Conservation (phyloP, 2,113 vertebrate species). For the Pimephales promelas region DNA sequence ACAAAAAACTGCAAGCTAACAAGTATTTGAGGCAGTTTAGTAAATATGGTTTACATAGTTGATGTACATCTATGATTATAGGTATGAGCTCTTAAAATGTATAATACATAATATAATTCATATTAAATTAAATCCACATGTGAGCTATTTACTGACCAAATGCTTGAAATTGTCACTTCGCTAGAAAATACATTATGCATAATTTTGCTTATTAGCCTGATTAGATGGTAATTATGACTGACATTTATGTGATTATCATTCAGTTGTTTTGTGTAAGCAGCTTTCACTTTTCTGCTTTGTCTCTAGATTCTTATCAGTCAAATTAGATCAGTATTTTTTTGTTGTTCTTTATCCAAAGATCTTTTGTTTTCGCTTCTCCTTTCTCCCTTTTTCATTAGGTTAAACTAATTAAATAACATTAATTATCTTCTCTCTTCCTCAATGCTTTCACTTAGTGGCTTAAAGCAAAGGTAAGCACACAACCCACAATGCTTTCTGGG, state of each 20-base stretch:
- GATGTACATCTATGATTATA: background rate
- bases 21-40: background rate
- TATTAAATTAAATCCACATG: background rate
- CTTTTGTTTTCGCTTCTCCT: constrained; percentile 25
- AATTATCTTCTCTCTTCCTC: constrained; percentile 62
- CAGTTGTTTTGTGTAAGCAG: background rate
- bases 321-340: background rate
- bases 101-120: background rate
- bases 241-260: constrained; percentile 36
- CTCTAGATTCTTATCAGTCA: constrained; percentile 17
- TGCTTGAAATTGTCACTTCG: background rate
- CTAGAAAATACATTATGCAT: background rate
- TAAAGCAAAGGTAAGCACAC: constrained; percentile 98
- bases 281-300: constrained; percentile 27
- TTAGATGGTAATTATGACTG: constrained; percentile 25
- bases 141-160: background rate
- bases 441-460: constrained; percentile 87
- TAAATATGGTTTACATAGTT: background rate
- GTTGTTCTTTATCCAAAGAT: constrained; percentile 6
- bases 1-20: background rate
- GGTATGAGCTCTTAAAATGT: background rate
- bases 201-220: background rate
- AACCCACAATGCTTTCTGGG: constrained; percentile 67
- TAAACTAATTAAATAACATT: constrained; percentile 32
- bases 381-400: background rate